Base-by-base conservation (phyloP, 2,113 vertebrate species). In the Polypterus bichir region DNA sequence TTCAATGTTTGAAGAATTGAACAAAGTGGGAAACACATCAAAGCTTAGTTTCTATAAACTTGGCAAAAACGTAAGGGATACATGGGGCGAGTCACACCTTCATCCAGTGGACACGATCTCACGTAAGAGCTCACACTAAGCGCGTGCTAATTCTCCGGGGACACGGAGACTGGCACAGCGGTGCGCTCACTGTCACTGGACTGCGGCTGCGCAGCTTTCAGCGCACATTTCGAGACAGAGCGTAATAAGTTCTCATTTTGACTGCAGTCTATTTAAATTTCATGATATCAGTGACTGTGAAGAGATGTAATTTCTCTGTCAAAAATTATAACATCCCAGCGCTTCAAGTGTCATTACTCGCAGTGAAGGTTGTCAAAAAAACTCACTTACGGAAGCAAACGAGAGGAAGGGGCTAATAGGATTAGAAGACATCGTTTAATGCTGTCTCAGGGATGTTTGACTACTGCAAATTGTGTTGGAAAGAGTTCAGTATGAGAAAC, bases 401-500 rank as follows among this genome's bases (percentile, higher is more conserved):
- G 61, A 69, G 62, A 65, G 59, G 66, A 64, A 61, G 58, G 59
- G 44, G 60, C 69, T 64, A 67, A 73, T 64, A 44, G 68, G 68
- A 62, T 62, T 61, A 65, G 70, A 70, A 62, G 67, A 63, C 48
- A 67, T 68, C 68, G 66, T 62, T 71, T 66, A 59, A 68, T 63
- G 59, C 60, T 67, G 69, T 68, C 67, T 64, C 55, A 44, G 54
- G 57, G 61, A 60, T 58, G 63, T 55, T 68, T 58, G 48, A 63
- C 48, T 55, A 48, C 48, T 51, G 59, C 59, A 61, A 57, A 65
- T 55, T 56, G 54, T 8, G 47, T 48, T 49, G 61, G 61, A n/a
- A 44, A 59, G 11, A 58, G 56, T 58, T 27, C 47, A 11, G 59
- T 9, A 48, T 9, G 9, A 44, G 8, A 46, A 44, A 6, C 27